Evolutionary conservation across 2,888 invertebrate genomes (phyloP).

Genomic region (Escarpia spicata): DNA sequence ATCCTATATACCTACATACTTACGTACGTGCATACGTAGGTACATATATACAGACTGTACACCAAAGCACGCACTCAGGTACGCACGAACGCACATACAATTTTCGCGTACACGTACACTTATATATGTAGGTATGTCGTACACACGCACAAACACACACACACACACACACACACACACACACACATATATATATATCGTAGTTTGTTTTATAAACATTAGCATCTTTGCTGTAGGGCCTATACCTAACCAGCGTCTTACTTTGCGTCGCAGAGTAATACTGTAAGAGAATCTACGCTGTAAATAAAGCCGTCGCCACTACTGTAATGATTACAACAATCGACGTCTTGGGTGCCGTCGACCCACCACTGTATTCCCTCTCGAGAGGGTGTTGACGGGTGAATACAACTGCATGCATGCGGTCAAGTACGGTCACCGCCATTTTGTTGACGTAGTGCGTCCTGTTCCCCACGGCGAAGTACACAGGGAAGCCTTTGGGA

Average conservation of each 20-base stretch:
- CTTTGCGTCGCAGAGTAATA: background rate
- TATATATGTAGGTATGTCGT: background rate
- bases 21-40: too few species aligned
- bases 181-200: background rate
- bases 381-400: background rate
- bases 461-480: background rate
- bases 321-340: background rate
- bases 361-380: background rate
- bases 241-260: background rate
- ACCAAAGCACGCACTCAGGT: background rate
- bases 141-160: background rate
- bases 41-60: background rate
- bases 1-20: too few species aligned
- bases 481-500: background rate
- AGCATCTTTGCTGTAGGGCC: background rate
- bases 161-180: background rate
- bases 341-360: background rate
- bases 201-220: background rate
- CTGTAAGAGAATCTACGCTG: background rate
- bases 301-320: background rate
- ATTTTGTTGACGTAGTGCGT: background rate
- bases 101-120: background rate
- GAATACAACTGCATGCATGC: background rate
- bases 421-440: background rate
- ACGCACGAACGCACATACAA: background rate